Conservation (phyloP, 2,113 vertebrate genomes). For the Lamprologus ornatipinnis region DNA sequence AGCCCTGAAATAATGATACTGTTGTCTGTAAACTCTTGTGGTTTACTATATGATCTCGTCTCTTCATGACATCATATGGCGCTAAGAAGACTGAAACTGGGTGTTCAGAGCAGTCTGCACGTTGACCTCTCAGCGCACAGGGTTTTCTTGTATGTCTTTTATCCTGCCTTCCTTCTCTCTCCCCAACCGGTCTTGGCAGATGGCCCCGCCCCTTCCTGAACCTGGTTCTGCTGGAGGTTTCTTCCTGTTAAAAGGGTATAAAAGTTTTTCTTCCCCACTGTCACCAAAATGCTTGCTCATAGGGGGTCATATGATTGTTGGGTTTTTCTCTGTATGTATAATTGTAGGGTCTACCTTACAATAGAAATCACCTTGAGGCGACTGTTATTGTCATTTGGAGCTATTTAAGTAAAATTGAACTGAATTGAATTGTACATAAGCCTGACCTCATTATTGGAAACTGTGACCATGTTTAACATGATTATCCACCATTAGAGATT, state of each 20-base stretch:
- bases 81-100: not conserved
- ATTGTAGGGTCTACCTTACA: not conserved
- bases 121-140: not conserved
- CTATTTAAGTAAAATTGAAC: not conserved
- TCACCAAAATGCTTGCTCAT: not conserved
- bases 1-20: not conserved
- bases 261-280: not conserved
- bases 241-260: not conserved
- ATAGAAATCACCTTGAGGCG: not conserved
- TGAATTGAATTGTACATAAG: not conserved
- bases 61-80: not conserved
- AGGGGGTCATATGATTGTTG: not conserved
- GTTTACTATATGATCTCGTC: not conserved
- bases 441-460: not conserved
- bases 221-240: not conserved
- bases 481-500: not conserved
- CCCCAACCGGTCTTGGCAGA: rapidly evolving
- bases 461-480: not conserved
- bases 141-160: not conserved
- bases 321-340: not conserved
- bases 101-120: not conserved
- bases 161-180: not conserved
- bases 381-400: not conserved
- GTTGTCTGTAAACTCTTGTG: not conserved
- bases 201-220: not conserved